These are phyloP conservation scores for Choristoneura rosaceana DNA, from an alignment of 2,888 invertebrate genomes.

Conservation along the genomic window DNA sequence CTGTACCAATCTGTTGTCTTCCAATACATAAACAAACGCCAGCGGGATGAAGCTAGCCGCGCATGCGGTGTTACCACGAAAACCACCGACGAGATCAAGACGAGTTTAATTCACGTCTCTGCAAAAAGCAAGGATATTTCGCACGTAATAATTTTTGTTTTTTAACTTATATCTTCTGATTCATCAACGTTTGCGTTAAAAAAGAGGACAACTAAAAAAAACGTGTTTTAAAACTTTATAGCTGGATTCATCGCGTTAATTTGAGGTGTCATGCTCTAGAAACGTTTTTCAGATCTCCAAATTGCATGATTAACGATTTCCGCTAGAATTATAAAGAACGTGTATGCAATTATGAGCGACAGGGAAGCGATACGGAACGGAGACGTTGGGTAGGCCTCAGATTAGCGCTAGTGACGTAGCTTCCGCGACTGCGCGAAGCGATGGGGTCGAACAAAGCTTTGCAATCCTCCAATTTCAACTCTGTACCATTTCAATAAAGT, in stretches of 20 bases:
- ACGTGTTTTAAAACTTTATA: not conserved
- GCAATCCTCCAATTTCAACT: conserved; percentile 67
- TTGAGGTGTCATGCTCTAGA: not conserved
- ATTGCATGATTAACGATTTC: conserved; percentile 1
- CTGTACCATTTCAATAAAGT: conserved; percentile 69
- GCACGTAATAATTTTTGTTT: not conserved
- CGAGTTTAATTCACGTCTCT: conserved; percentile 1
- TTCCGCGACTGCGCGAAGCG: conserved; percentile 79
- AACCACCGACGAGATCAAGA: conserved; percentile 15
- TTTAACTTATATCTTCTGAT: not conserved
- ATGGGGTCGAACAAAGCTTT: conserved; percentile 61
- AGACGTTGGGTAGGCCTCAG: conserved; percentile 60
- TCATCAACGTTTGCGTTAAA: not conserved
- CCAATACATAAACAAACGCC: conserved; percentile 82
- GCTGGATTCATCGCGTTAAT: not conserved
- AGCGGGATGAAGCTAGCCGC: conserved; percentile 78
- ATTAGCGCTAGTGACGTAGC: conserved; percentile 80
- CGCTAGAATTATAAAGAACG: not conserved
- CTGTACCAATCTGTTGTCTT: conserved; percentile 82
- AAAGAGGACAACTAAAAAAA: not conserved
- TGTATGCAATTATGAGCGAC: conserved; percentile 42
- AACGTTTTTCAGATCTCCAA: not conserved
- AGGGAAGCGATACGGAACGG: conserved; percentile 55
- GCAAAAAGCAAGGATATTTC: not conserved
- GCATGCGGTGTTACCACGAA: conserved; percentile 49